Evolutionary conservation across 2,888 invertebrate species (phyloP).

Genomic region (Sinohyriopsis cumingii): DNA sequence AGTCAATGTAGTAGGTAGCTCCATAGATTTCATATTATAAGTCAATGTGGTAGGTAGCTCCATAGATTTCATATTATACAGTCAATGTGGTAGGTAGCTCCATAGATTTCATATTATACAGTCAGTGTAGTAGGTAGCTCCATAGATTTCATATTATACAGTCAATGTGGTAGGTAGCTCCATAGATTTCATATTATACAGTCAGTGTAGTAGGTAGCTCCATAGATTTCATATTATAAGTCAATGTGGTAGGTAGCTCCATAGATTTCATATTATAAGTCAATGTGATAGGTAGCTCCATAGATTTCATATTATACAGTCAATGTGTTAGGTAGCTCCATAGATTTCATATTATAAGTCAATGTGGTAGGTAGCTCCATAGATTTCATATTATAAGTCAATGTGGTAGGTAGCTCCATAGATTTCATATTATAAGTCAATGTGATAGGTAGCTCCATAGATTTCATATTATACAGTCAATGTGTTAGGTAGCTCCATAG

Average conservation of each 20-base stretch:
- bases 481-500: constrained; percentile 80
- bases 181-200: constrained; percentile 30
- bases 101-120: constrained; percentile 30
- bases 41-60: constrained; percentile 88
- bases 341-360: constrained; percentile 75
- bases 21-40: constrained; percentile 67
- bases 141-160: constrained; percentile 30
- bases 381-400: constrained; percentile 77
- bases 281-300: constrained; percentile 84
- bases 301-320: constrained; percentile 72
- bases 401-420: constrained; percentile 82
- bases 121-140: constrained; percentile 88
- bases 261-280: constrained; percentile 75
- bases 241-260: constrained; percentile 86
- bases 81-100: constrained; percentile 88
- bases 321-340: constrained; percentile 84
- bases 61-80: constrained; percentile 30
- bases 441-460: constrained; percentile 80
- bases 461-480: constrained; percentile 77
- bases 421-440: constrained; percentile 78
- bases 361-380: constrained; percentile 84
- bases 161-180: constrained; percentile 88
- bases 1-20: constrained; percentile 88
- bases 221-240: constrained; percentile 72
- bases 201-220: constrained; percentile 88